Percentiles rank a stretch among this genome's conserved stretches.
phyloP scores from a whole-genome alignment of 2,113 vertebrate species.

The Sorex araneus region DNA sequence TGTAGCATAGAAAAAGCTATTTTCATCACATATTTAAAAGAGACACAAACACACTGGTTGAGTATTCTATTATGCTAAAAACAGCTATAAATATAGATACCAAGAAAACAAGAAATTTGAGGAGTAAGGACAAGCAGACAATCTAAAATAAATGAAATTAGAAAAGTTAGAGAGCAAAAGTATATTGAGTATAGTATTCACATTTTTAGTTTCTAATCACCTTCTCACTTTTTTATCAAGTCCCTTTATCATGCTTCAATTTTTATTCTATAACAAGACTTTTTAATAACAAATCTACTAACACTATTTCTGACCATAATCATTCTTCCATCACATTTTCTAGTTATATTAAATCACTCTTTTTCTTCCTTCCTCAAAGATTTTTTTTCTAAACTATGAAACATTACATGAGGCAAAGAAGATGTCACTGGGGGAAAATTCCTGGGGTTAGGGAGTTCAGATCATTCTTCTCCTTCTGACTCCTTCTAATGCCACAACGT shows the following conservation, averaged over 20 bases:
- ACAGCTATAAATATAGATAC: constrained; percentile 11
- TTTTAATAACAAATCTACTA: constrained; percentile 2
- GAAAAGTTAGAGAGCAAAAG: constrained; percentile 41
- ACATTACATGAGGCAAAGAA: not conserved
- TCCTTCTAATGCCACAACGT: not conserved
- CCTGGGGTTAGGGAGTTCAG: constrained; percentile 3
- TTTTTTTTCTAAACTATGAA: not conserved
- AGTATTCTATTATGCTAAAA: constrained; percentile 65
- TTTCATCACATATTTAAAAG: constrained; percentile 65
- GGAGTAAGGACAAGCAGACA: not conserved
- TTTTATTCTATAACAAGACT: constrained; percentile 38
- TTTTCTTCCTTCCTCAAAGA: not conserved
- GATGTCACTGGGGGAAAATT: not conserved
- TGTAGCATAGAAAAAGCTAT: not conserved
- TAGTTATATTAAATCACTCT: not conserved
- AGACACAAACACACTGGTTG: constrained; percentile 48
- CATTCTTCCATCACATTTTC: not conserved
- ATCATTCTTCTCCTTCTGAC: constrained; percentile 36
- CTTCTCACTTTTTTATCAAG: constrained; percentile 22
- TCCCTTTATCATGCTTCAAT: not conserved
- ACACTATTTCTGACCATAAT: not conserved
- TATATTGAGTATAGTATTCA: not conserved
- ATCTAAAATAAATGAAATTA: constrained; percentile 52
- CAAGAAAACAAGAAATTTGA: constrained; percentile 41
- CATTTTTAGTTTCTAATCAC: not conserved